Evolutionary conservation across 2,888 invertebrate species (phyloP).

Genomic region (Tenthredo livida): DNA sequence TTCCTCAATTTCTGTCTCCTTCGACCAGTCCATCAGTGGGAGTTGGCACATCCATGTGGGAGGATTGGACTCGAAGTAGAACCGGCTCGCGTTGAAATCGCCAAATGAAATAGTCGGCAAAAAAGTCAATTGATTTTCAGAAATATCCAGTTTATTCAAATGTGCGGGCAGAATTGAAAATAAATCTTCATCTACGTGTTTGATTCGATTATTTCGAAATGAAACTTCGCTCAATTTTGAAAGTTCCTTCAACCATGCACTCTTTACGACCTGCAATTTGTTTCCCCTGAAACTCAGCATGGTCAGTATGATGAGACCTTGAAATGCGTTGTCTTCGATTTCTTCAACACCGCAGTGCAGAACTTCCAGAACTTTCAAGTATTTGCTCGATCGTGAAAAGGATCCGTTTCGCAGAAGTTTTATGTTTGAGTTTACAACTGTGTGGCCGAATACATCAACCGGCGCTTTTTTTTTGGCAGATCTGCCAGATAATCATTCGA

Average conservation of each 20-base stretch:
- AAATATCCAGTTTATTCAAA: constrained; percentile 57
- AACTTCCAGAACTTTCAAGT: background rate
- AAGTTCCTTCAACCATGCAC: constrained; percentile 58
- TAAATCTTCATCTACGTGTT: constrained; percentile 56
- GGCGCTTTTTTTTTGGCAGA: constrained; percentile 23
- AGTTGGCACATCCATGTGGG: constrained; percentile 22
- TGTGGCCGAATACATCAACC: background rate
- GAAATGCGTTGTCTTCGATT: constrained; percentile 57
- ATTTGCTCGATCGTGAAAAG: background rate
- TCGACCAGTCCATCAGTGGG: background rate
- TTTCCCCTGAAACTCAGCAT: constrained; percentile 56
- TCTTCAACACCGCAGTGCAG: constrained; percentile 53
- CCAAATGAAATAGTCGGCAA: constrained; percentile 55
- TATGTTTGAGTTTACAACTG: constrained; percentile 6
- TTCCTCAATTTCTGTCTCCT: background rate
- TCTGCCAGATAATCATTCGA: constrained; percentile 2
- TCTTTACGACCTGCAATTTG: constrained; percentile 53
- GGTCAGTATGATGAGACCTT: constrained; percentile 55
- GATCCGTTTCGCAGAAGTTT: background rate
- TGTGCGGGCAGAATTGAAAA: constrained; percentile 55
- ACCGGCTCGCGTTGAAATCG: constrained; percentile 14
- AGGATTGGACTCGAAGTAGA: constrained; percentile 17
- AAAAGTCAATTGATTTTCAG: constrained; percentile 57
- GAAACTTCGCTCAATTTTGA: constrained; percentile 45
- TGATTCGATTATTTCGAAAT: constrained; percentile 53